Percentiles rank a stretch among this genome's conserved stretches.
These are phyloP conservation scores for Glossosoma conforme DNA, from an alignment of 1,140 invertebrate genomes.

Conservation along the genomic window DNA sequence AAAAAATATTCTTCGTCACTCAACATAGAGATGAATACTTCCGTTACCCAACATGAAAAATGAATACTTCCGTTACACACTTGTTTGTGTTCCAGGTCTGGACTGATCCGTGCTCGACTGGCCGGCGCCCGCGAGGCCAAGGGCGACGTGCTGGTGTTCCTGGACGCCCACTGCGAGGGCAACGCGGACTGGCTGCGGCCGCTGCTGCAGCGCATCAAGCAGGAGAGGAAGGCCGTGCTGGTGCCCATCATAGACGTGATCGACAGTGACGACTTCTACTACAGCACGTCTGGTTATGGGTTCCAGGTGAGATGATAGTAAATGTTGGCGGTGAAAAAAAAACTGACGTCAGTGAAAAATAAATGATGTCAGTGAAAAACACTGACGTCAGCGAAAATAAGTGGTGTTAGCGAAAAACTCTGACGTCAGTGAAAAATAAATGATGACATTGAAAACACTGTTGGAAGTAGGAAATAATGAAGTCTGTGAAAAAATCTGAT, in stretches of 20 bases:
- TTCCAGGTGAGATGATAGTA: slow-evolving; percentile 53
- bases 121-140: slow-evolving; percentile 70
- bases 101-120: slow-evolving; percentile 80
- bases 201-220: slow-evolving; percentile 73
- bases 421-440: too few species aligned
- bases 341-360: not conserved
- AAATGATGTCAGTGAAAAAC: not conserved
- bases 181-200: slow-evolving; percentile 81
- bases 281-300: slow-evolving; percentile 61
- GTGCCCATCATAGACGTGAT: slow-evolving; percentile 93
- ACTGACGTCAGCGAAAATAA: not conserved
- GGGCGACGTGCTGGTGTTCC: slow-evolving; percentile 85
- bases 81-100: slow-evolving; percentile 59
- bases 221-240: slow-evolving; percentile 72
- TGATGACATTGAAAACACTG: too few species aligned
- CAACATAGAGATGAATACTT: too few species aligned
- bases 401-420: not conserved
- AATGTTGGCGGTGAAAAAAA: too few species aligned
- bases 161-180: slow-evolving; percentile 96
- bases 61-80: too few species aligned
- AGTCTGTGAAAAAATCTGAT: too few species aligned
- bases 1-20: too few species aligned
- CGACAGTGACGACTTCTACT: slow-evolving; percentile 80
- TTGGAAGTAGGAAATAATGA: too few species aligned
- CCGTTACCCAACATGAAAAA: too few species aligned